Evolutionary conservation across 2,113 vertebrate genomes (phyloP), one percentile per base, ranked within the genome.

Genomic region (Halichoerus grypus): DNA sequence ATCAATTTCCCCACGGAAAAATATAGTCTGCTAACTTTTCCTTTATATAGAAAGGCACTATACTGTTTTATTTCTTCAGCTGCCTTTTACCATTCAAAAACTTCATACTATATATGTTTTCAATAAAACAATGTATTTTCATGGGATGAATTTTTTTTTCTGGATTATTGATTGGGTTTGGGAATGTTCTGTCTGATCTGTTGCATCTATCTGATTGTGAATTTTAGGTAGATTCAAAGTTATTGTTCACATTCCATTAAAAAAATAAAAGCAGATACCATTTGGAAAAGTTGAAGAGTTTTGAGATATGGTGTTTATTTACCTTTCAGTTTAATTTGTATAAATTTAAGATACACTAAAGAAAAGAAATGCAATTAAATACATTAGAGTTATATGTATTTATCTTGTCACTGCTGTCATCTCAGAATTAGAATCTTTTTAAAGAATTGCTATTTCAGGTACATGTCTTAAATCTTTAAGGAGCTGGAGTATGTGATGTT

Each of bases 161-260:
- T 82, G n/a, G 9, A 83, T 91, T 93, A 88, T 61, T 90, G 42
- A 77, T 15, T 49, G 65, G 6, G 2, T 59, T 57, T 59, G 51
- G 24, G 53, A 14, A 91, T 95, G 79, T 85, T 86, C 88, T 71
- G 61, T 83, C 33, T 84, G 69, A 88, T 74, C 31, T 67, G 31
- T 67, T 67, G 14, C 63, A 67, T 16, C 63, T 71, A 81, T 86
- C 24, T 72, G 69, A 91, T 74, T 33, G n/a, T 92, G 51, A 92
- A 84, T 76, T 83, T 95, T 63, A 85, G 84, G 76, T 95, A 55
- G 26, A 83, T 83, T 57, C 31, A 83, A 82, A 94, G 57, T 85
- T 88, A 46, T 5, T 42, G 14, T 87, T 84, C 31, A 18, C n/a
- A 61, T 87, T 81, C 81, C 81, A 82, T 33, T 31, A 7, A 84